These are phyloP conservation scores for Drosophila serrata DNA, from an alignment of 1,140 invertebrate genomes.

Conservation along the genomic window DNA sequence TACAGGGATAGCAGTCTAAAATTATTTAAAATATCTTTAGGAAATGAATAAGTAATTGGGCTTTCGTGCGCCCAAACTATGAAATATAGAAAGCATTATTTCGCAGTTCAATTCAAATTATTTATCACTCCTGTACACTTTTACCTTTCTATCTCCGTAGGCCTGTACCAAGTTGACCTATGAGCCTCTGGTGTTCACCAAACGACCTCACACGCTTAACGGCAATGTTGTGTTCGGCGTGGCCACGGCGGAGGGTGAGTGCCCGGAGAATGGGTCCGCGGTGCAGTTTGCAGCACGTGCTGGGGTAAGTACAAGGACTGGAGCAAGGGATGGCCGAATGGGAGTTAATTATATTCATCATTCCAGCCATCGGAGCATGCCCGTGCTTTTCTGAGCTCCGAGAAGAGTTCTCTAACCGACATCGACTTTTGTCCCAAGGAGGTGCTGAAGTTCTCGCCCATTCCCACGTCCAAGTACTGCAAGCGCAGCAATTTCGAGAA, in stretches of 20 bases:
- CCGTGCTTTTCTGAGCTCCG: slow-evolving; percentile 70
- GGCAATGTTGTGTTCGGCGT: slow-evolving; percentile 74
- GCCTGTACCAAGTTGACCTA: slow-evolving; percentile 79
- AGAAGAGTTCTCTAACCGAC: slow-evolving; percentile 75
- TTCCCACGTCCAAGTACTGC: slow-evolving; percentile 81
- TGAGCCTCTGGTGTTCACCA: slow-evolving; percentile 81
- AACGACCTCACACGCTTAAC: slow-evolving; percentile 80
- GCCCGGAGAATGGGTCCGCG: slow-evolving; percentile 68
- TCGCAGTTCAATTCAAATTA: not conserved
- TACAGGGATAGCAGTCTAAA: not conserved
- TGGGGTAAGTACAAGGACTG: slow-evolving; percentile 63
- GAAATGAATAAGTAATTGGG: not conserved
- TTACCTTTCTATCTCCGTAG: slow-evolving; percentile 43
- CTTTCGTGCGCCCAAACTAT: not conserved
- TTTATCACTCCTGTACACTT: no score
- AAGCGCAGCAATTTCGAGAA: slow-evolving; percentile 83
- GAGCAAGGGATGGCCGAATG: not conserved
- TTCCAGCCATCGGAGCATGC: slow-evolving; percentile 80
- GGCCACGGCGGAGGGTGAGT: slow-evolving; percentile 59
- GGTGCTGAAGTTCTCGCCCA: slow-evolving; percentile 81
- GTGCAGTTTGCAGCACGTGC: slow-evolving; percentile 73
- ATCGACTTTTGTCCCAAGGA: slow-evolving; percentile 83
- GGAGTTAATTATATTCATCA: not conserved
- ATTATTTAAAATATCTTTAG: not conserved
- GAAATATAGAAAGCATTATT: not conserved